phyloP scores from a whole-genome alignment of 2,797 vertebrate species.

The Onychomys arenicola region DNA sequence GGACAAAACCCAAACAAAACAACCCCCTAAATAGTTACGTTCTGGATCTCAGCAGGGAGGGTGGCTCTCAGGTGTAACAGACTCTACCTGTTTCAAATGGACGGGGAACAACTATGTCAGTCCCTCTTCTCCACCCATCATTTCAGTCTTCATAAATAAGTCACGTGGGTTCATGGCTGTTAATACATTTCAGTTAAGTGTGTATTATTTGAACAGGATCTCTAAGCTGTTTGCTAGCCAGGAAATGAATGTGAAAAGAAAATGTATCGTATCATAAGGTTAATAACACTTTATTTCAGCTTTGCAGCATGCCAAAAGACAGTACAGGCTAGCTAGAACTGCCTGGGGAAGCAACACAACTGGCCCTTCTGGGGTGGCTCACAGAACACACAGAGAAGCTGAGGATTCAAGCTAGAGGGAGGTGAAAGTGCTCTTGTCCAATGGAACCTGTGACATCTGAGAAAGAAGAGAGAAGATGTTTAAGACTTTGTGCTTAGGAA shows the following conservation, averaged over 20 bases:
- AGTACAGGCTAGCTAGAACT: background rate
- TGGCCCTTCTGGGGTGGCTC: background rate
- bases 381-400: background rate
- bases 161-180: background rate
- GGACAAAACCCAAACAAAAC: background rate
- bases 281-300: constrained; percentile 7
- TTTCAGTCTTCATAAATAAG: background rate
- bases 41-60: background rate
- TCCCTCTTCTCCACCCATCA: background rate
- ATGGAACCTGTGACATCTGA: background rate
- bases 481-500: constrained; percentile 52
- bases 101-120: background rate
- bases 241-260: background rate
- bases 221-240: background rate
- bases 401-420: background rate
- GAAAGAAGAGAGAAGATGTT: constrained; percentile 5
- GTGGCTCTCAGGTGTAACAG: background rate
- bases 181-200: background rate
- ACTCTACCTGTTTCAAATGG: background rate
- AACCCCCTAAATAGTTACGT: background rate
- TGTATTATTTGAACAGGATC: background rate
- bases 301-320: background rate
- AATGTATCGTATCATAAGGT: background rate
- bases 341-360: rapidly evolving
- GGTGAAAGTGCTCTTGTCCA: background rate